phyloP scores from a whole-genome alignment of 2,113 vertebrate species.

The Chrysochloris asiatica region DNA sequence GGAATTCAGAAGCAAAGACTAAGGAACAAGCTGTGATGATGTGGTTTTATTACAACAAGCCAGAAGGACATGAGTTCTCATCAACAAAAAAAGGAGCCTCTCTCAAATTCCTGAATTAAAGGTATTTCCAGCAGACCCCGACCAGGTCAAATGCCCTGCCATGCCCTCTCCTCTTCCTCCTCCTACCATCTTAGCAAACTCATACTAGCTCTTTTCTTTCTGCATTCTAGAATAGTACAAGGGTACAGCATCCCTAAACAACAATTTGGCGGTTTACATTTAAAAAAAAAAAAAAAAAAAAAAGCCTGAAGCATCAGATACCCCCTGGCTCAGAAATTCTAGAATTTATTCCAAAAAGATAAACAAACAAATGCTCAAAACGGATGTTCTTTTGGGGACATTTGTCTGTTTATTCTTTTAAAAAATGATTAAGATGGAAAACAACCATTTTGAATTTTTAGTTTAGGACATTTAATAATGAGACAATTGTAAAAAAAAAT shows the following conservation, averaged over 20 bases:
- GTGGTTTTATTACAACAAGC: background rate
- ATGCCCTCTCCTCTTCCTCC: background rate
- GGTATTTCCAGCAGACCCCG: background rate
- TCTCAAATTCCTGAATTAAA: background rate
- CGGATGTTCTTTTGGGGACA: too few species aligned
- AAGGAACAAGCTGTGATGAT: background rate
- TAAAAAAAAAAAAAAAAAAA: too few species aligned
- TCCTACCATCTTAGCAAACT: background rate
- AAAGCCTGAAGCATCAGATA: constrained; percentile 5
- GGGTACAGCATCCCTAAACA: background rate
- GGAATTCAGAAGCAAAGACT: background rate
- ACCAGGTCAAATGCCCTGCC: background rate
- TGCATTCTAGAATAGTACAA: too few species aligned
- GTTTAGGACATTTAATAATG: background rate
- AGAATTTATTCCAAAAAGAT: background rate
- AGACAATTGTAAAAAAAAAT: background rate
- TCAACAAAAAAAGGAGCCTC: background rate
- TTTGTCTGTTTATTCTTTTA: too few species aligned
- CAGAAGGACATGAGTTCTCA: background rate
- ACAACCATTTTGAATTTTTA: background rate
- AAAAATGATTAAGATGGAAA: background rate
- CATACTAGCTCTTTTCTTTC: background rate
- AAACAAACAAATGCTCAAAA: background rate
- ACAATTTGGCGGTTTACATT: background rate
- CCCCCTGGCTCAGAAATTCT: background rate